These are phyloP conservation scores for Drosophila serrata DNA, from an alignment of 1,140 invertebrate genomes.

Conservation along the genomic window DNA sequence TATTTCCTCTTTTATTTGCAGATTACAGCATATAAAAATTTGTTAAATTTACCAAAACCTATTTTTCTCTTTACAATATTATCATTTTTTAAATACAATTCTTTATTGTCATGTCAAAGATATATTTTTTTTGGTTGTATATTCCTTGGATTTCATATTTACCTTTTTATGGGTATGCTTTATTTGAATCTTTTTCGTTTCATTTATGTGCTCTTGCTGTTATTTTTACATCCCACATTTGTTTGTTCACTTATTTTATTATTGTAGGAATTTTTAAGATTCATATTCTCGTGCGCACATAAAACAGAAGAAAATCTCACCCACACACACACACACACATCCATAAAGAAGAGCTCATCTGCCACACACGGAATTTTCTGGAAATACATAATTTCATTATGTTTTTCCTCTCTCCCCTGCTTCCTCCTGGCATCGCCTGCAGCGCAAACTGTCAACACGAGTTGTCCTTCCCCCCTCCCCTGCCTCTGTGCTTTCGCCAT, in stretches of 20 bases:
- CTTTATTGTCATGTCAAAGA: slow-evolving; percentile 7
- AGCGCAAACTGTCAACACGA: slow-evolving; percentile 72
- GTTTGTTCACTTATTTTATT: slow-evolving; percentile 53
- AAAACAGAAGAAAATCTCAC: slow-evolving; percentile 62
- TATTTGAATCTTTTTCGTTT: slow-evolving; percentile 40
- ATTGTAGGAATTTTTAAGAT: slow-evolving; percentile 51
- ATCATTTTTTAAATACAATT: background rate
- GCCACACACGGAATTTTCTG: slow-evolving; percentile 50
- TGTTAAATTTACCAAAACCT: background rate
- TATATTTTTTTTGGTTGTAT: slow-evolving; percentile 1
- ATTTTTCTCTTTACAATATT: background rate
- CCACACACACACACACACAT: slow-evolving; percentile 29
- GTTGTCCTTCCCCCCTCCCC: slow-evolving; percentile 12
- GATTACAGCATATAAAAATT: background rate
- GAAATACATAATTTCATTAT: slow-evolving; percentile 74
- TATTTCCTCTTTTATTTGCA: too few species aligned
- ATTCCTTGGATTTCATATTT: slow-evolving; percentile 8
- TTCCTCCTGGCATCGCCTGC: slow-evolving; percentile 28
- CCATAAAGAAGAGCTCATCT: slow-evolving; percentile 63
- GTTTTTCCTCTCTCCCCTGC: slow-evolving; percentile 1
- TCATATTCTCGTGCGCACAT: slow-evolving; percentile 20
- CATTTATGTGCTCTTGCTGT: slow-evolving; percentile 11
- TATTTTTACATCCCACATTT: slow-evolving; percentile 47
- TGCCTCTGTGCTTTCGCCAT: background rate
- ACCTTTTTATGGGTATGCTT: slow-evolving; percentile 24